Base-by-base conservation (phyloP, 2,888 invertebrate species). In the Deroplatys truncata region DNA sequence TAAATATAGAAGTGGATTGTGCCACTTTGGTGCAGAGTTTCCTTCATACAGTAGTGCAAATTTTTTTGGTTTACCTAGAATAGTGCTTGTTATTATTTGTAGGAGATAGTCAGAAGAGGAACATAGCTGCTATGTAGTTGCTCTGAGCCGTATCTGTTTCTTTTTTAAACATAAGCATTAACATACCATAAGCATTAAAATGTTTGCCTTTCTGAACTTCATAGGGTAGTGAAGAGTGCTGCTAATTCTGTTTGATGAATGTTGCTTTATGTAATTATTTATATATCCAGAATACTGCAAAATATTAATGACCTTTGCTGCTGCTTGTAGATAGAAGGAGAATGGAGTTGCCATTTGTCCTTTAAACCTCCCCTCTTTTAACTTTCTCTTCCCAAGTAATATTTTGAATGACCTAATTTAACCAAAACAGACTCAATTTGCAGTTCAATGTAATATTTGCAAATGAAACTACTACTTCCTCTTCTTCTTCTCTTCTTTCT, bases 311-410 rank as follows among this genome's bases (percentile, higher is more conserved):
- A 29, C 28, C 3, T 85, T 85, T 29, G 43, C 43, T 28, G 85
- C 87, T 87, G 35, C 82, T 4, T 20, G 87, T 87, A 87, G 87
- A 82, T 87, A 87, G 87, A 87, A 35, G 82, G 43, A 85, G 85
- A 85, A 85, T 29, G 43, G 87, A 87, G 72, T 29, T 86, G 25
- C 86, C 31, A 28, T 20, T 82, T 82, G 31, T 31, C 35, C 35
- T 28, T 28, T 72, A 31, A 82, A 16, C 87, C 85, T 56, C 9
- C 56, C 56, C 43, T 8, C 13, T 49, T 43, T 56, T 49, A 85
- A 43, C 49, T 49, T 1, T 85, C 49, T 49, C 82, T 28, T 72
- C 25, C 56, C 56, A 72, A 16, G 7, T 72, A 72, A 72, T 72
- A 25, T 20, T 16, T 72, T 72, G 56, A 72, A 72, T 72, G 56